These are phyloP conservation scores for Portunus trituberculatus DNA, from an alignment of 1,140 invertebrate species.

Conservation along the genomic window DNA sequence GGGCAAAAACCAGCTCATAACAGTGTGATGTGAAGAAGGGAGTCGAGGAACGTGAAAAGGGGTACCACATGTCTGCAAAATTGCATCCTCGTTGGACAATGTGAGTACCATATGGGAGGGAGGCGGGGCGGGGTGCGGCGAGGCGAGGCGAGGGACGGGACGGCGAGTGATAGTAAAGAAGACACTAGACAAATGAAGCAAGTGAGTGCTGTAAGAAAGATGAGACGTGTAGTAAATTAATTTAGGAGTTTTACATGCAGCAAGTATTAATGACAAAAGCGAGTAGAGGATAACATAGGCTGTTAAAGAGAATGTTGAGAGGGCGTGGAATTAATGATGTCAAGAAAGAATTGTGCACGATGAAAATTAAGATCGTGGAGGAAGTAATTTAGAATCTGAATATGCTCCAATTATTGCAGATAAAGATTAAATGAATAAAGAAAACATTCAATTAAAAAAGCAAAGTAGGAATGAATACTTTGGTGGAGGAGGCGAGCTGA, in stretches of 20 bases:
- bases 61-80: slow-evolving; percentile 5
- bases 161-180: not conserved
- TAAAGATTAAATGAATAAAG: not conserved
- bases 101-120: slow-evolving; percentile 8
- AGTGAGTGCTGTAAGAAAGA: not conserved
- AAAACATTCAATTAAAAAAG: not conserved
- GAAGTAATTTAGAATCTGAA: not conserved
- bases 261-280: not conserved
- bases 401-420: not conserved
- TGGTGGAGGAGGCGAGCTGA: not conserved
- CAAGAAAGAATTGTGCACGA: not conserved
- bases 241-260: not conserved
- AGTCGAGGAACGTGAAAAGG: not conserved
- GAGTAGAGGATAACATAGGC: not conserved
- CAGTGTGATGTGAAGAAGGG: not conserved
- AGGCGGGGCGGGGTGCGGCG: too few species aligned
- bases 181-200: not conserved
- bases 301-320: not conserved
- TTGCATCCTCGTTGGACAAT: slow-evolving; percentile 10
- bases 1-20: not conserved
- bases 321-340: not conserved
- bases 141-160: not conserved
- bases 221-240: not conserved
- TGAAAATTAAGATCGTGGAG: not conserved
- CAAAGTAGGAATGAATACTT: not conserved